phyloP scores from a whole-genome alignment of 2,888 invertebrate species.

The Parochlus steinenii region DNA sequence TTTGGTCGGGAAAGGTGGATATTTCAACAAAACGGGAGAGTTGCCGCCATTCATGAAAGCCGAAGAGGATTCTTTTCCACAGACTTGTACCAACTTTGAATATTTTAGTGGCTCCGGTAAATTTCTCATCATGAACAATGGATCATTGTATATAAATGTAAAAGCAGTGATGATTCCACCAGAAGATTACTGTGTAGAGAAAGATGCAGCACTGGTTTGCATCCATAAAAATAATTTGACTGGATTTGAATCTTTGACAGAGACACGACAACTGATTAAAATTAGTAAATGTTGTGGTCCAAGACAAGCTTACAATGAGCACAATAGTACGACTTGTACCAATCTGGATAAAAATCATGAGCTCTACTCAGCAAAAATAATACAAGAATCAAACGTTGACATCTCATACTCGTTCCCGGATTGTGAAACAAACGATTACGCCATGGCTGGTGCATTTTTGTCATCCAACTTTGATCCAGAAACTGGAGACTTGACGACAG shows the following conservation, averaged over 20 bases:
- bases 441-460: slow-evolving; percentile 39
- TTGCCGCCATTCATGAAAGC: slow-evolving; percentile 31
- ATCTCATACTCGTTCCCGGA: slow-evolving; percentile 37
- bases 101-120: slow-evolving; percentile 20
- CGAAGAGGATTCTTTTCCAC: slow-evolving; percentile 26
- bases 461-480: slow-evolving; percentile 34
- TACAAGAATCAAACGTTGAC: slow-evolving; percentile 24
- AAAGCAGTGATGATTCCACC: slow-evolving; percentile 32
- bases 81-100: slow-evolving; percentile 23
- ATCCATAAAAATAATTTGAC: slow-evolving; percentile 25
- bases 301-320: slow-evolving; percentile 42
- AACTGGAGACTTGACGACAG: slow-evolving; percentile 35
- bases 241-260: slow-evolving; percentile 18
- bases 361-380: slow-evolving; percentile 15
- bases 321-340: slow-evolving; percentile 32
- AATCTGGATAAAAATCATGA: slow-evolving; percentile 26
- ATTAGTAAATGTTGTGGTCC: slow-evolving; percentile 55
- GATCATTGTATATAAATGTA: slow-evolving; percentile 40
- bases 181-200: slow-evolving; percentile 50
- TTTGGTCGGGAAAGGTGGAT: slow-evolving; percentile 31
- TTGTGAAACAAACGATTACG: slow-evolving; percentile 35
- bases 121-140: slow-evolving; percentile 47
- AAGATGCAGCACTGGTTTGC: slow-evolving; percentile 46
- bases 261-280: slow-evolving; percentile 21
- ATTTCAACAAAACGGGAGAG: slow-evolving; percentile 28